Percentiles rank a stretch among this genome's conserved stretches.
These are phyloP conservation scores for Sussaba pulchella DNA, from an alignment of 2,888 invertebrate species.

Conservation along the genomic window DNA sequence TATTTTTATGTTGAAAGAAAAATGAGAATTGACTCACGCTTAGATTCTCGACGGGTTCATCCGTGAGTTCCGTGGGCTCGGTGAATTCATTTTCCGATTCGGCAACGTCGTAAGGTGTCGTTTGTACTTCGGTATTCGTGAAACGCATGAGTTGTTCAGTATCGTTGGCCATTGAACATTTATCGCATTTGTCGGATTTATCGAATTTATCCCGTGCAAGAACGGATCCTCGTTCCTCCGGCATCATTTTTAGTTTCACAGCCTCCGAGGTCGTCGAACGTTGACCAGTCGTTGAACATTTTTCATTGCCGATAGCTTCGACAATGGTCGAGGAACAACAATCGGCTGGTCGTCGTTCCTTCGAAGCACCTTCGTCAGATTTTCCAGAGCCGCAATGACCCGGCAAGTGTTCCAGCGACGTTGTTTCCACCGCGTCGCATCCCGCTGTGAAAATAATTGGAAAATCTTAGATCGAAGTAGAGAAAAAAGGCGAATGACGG, in stretches of 20 bases:
- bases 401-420: conserved; percentile 80
- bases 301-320: conserved; percentile 18
- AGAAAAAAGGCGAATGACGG: no score
- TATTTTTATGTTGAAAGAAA: no score
- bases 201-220: conserved; percentile 36
- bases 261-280: not conserved
- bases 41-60: conserved; percentile 81
- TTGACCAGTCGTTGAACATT: conserved; percentile 27
- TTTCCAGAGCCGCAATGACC: conserved; percentile 70
- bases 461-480: conserved; percentile 14
- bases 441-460: conserved; percentile 52
- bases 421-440: conserved; percentile 77
- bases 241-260: not conserved
- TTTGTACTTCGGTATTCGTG: conserved; percentile 80
- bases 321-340: conserved; percentile 46
- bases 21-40: conserved; percentile 74
- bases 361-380: conserved; percentile 26
- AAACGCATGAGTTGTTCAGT: conserved; percentile 78
- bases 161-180: conserved; percentile 79
- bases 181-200: no score
- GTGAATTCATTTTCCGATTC: conserved; percentile 76
- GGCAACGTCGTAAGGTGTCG: conserved; percentile 75
- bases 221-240: conserved; percentile 8
- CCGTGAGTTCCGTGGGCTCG: conserved; percentile 73
- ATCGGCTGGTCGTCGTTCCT: conserved; percentile 27